Percentiles rank a stretch among this genome's conserved stretches.
These are phyloP conservation scores for Zhuqinia jingwanae DNA, from an alignment of 2,888 invertebrate species.

Conservation along the genomic window DNA sequence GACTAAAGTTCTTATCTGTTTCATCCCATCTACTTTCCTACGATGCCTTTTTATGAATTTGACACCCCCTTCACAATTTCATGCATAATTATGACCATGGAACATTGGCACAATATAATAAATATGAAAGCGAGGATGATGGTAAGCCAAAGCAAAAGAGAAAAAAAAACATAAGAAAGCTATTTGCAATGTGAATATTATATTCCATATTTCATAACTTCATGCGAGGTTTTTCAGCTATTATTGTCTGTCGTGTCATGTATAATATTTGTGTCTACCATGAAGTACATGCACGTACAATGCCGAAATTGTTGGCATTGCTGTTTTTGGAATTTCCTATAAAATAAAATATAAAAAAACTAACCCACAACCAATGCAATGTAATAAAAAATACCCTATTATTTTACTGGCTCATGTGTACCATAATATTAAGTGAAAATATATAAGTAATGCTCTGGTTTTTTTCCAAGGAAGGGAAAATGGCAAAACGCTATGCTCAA, in stretches of 20 bases:
- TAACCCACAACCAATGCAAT: constrained; percentile 28
- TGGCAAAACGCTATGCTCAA: neutral
- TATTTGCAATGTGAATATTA: neutral
- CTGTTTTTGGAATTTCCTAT: constrained; percentile 40
- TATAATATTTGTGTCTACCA: constrained; percentile 7
- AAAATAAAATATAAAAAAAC: constrained; percentile 32
- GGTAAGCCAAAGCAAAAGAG: neutral
- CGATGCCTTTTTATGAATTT: neutral
- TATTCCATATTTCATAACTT: neutral
- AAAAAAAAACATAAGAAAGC: neutral
- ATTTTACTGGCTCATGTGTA: constrained; percentile 19
- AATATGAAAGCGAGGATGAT: neutral
- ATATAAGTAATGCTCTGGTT: neutral
- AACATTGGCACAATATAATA: neutral
- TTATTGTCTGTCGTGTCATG: neutral
- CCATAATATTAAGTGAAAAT: constrained; percentile 27
- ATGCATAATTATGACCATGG: constrained; percentile 22
- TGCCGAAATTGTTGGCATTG: constrained; percentile 39
- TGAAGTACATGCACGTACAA: constrained; percentile 28
- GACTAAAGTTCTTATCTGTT: neutral
- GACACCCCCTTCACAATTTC: constrained; percentile 18
- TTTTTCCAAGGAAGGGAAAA: neutral
- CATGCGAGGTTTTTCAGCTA: constrained; percentile 2
- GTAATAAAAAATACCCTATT: constrained; percentile 34
- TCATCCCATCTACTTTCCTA: neutral